Percentiles rank a stretch among this genome's conserved stretches.
phyloP scores from a whole-genome alignment of 1,140 invertebrate genomes.

The Fragariocoptes setiger region DNA sequence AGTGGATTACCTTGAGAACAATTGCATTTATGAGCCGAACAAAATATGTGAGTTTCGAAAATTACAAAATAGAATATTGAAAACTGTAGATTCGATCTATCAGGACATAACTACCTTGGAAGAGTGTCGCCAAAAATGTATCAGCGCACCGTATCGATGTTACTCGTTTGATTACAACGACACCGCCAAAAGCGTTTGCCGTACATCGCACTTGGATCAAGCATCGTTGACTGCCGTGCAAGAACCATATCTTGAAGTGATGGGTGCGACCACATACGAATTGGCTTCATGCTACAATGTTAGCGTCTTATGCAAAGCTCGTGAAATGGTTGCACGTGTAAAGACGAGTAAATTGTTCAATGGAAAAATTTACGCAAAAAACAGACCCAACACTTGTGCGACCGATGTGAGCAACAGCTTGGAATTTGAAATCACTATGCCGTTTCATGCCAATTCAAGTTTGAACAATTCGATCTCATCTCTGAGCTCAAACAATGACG shows the following conservation, averaged over 20 bases:
- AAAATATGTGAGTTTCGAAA: slow-evolving; percentile 59
- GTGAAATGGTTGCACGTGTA: slow-evolving; percentile 66
- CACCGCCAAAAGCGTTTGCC: slow-evolving; percentile 59
- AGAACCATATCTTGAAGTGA: slow-evolving; percentile 58
- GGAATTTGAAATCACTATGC: slow-evolving; percentile 13
- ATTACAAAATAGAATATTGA: slow-evolving; percentile 47
- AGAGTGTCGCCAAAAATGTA: slow-evolving; percentile 45
- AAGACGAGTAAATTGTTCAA: slow-evolving; percentile 66
- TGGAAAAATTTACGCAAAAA: slow-evolving; percentile 73
- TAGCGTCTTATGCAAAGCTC: slow-evolving; percentile 27
- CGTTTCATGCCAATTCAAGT: slow-evolving; percentile 11
- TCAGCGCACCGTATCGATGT: slow-evolving; percentile 49
- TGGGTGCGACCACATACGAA: slow-evolving; percentile 51
- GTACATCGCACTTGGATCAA: slow-evolving; percentile 55
- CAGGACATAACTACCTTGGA: slow-evolving; percentile 48
- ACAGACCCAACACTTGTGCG: slow-evolving; percentile 61
- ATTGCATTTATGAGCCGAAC: slow-evolving; percentile 18
- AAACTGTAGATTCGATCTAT: slow-evolving; percentile 65
- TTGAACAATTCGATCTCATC: no score
- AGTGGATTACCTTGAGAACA: slow-evolving; percentile 20
- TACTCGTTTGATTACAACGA: slow-evolving; percentile 74
- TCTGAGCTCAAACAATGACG: no score
- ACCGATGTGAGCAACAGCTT: slow-evolving; percentile 23
- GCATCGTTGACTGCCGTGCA: slow-evolving; percentile 48
- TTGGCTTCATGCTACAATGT: slow-evolving; percentile 61